Evolutionary conservation across 2,113 vertebrate genomes (phyloP), one percentile per base, ranked within the genome.

Genomic region (Pipra filicauda): DNA sequence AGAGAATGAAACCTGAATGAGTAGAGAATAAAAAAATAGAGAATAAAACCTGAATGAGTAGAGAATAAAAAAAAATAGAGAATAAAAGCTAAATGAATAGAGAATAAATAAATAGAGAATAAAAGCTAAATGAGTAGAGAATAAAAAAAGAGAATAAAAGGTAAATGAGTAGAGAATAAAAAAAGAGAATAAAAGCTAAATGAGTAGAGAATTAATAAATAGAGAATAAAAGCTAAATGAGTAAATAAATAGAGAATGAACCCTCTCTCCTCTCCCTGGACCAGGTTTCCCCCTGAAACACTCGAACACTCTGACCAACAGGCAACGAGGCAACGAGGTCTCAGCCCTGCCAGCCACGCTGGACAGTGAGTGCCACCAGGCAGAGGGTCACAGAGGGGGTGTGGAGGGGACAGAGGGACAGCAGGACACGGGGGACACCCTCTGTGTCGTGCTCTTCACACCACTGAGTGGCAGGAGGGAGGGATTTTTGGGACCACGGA

Each of bases 311-410:
- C 96, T 99, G 91, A 99, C 99, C 8, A 99, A 99, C 97, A 98
- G 98, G 61, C 99, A 99, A 74, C 96, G 99, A 22, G 99, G 99
- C 64, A 99, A 99, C 6, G 99, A 99, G 96, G 97, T 99, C 21
- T 99, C 99, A 0, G 98, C 98, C 0, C 98, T 98, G 26, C 99
- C 99, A 0, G 99, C 99, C 41, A 99, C 98, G 7, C 95, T 99
- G 89, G 99, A 99, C 96, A 98, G 99, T 99, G 96, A 98, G 98
- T 97, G 95, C 17, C 9, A 4, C 43, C 1, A 3, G 75, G 71
- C 58, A 62, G 89, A n/a, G 62, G 43, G 41, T 28, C 19, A 31
- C 62, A 44, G 8, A 16, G 8, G 43, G 65, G 51, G 27, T 6
- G 28, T 10, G 20, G 46, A 23, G 22, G 67, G 66, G 20, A 35